phyloP scores from a whole-genome alignment of 2,888 invertebrate genomes.

The Netelia fuscicornis region DNA sequence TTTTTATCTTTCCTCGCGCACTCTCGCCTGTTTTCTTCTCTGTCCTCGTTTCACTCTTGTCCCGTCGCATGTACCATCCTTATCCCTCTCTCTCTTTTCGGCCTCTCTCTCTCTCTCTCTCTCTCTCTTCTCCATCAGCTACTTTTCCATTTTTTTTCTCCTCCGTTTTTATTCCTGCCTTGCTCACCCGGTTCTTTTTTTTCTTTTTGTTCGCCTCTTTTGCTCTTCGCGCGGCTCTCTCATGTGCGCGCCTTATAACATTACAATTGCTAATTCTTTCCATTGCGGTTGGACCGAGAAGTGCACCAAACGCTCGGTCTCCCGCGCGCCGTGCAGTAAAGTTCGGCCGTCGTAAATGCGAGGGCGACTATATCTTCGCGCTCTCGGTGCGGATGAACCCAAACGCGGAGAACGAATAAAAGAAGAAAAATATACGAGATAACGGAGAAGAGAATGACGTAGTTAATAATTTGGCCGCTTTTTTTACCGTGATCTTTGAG shows the following conservation, averaged over 20 bases:
- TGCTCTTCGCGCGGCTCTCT: conserved; percentile 55
- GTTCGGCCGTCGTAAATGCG: conserved; percentile 71
- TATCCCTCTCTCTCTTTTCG: neutral
- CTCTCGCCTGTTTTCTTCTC: conserved; percentile 54
- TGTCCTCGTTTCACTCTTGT: conserved; percentile 32
- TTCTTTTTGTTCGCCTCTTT: conserved; percentile 33
- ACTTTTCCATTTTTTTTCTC: conserved; percentile 70
- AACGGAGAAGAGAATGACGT: conserved; percentile 10
- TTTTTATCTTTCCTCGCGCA: conserved; percentile 28
- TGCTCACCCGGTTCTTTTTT: conserved; percentile 1
- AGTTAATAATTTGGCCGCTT: conserved; percentile 28
- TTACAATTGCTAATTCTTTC: conserved; percentile 72
- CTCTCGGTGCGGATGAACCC: conserved; percentile 23
- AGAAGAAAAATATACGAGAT: neutral
- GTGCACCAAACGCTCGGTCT: conserved; percentile 3
- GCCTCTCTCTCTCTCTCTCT: neutral
- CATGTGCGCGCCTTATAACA: conserved; percentile 64
- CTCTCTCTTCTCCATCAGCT: neutral
- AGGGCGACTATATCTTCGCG: conserved; percentile 53
- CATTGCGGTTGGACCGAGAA: conserved; percentile 50
- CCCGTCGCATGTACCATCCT: conserved; percentile 35
- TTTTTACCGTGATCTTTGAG: neutral
- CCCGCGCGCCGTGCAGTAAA: conserved; percentile 63
- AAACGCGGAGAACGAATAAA: conserved; percentile 14
- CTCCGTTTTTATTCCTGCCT: conserved; percentile 69